Percentiles rank a stretch among this genome's conserved stretches.
phyloP scores from a whole-genome alignment of 2,888 invertebrate genomes.

The Phragmatobia fuliginosa region DNA sequence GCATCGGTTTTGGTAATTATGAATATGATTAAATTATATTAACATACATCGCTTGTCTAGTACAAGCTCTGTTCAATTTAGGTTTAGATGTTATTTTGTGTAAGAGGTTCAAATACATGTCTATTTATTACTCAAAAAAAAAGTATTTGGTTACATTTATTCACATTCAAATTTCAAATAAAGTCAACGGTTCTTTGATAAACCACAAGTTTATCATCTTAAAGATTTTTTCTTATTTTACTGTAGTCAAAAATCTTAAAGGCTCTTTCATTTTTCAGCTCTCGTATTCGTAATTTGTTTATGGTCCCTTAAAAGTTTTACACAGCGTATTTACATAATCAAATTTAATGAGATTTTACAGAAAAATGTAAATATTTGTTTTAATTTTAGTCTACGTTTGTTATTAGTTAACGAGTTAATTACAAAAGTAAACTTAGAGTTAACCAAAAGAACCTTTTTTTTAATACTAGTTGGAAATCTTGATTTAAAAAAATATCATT shows the following conservation, averaged over 20 bases:
- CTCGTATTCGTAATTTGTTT: constrained; percentile 25
- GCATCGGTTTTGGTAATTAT: too few species aligned
- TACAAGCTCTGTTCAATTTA: too few species aligned
- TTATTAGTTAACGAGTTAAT: constrained; percentile 9
- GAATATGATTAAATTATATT: too few species aligned
- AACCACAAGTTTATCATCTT: constrained; percentile 2
- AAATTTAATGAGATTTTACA: constrained; percentile 11
- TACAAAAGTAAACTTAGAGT: constrained; percentile 1
- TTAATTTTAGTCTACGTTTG: constrained; percentile 14
- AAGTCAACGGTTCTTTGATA: constrained; percentile 13
- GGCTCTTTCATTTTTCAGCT: constrained; percentile 13
- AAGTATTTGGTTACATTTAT: neutral
- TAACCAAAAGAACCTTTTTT: neutral
- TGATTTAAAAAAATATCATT: too few species aligned
- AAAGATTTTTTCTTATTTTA: constrained; percentile 16
- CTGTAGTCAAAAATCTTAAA: constrained; percentile 17
- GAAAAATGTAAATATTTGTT: constrained; percentile 20
- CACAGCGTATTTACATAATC: constrained; percentile 15
- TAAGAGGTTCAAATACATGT: too few species aligned
- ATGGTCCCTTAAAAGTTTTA: constrained; percentile 11
- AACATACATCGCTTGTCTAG: too few species aligned
- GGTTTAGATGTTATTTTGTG: too few species aligned
- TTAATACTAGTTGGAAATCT: too few species aligned
- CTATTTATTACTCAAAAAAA: neutral
- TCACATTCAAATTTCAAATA: constrained; percentile 1